These are phyloP conservation scores for Ageneiosus marmoratus DNA, from an alignment of 2,113 vertebrate genomes.

Conservation along the genomic window DNA sequence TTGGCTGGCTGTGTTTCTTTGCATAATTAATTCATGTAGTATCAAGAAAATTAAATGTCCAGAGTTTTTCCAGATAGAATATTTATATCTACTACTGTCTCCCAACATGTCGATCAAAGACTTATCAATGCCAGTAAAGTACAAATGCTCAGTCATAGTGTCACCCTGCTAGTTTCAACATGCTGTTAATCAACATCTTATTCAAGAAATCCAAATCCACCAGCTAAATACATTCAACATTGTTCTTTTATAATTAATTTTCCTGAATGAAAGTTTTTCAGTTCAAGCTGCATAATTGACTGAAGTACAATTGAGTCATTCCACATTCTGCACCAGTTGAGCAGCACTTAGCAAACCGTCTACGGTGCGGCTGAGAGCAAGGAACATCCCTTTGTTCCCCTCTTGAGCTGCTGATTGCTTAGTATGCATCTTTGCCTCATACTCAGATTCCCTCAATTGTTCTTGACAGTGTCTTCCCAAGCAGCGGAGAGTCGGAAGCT, in stretches of 20 bases:
- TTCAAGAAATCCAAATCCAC: slow-evolving; percentile 5
- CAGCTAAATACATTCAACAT: slow-evolving; percentile 11
- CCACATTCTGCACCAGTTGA: slow-evolving; percentile 19
- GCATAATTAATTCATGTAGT: slow-evolving; percentile 9
- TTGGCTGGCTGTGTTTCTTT: slow-evolving; percentile 13
- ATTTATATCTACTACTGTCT: neutral
- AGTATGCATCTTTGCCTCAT: slow-evolving; percentile 38
- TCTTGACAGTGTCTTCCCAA: slow-evolving; percentile 57
- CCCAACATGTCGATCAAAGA: neutral
- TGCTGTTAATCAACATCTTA: slow-evolving; percentile 3
- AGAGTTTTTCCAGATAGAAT: neutral
- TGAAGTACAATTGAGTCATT: slow-evolving; percentile 34
- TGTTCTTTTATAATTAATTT: slow-evolving; percentile 34
- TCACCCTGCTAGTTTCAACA: neutral
- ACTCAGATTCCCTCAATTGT: slow-evolving; percentile 49
- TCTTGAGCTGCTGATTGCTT: slow-evolving; percentile 42
- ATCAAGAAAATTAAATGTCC: slow-evolving; percentile 6
- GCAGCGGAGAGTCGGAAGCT: slow-evolving; percentile 44
- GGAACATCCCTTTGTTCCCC: slow-evolving; percentile 25
- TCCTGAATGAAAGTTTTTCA: slow-evolving; percentile 28
- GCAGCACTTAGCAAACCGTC: slow-evolving; percentile 31
- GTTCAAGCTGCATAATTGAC: slow-evolving; percentile 40
- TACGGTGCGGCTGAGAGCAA: slow-evolving; percentile 30
- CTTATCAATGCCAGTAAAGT: neutral
- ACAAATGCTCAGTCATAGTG: neutral